These are phyloP conservation scores for Noctua pronuba DNA, from an alignment of 2,888 invertebrate genomes.

Conservation along the genomic window DNA sequence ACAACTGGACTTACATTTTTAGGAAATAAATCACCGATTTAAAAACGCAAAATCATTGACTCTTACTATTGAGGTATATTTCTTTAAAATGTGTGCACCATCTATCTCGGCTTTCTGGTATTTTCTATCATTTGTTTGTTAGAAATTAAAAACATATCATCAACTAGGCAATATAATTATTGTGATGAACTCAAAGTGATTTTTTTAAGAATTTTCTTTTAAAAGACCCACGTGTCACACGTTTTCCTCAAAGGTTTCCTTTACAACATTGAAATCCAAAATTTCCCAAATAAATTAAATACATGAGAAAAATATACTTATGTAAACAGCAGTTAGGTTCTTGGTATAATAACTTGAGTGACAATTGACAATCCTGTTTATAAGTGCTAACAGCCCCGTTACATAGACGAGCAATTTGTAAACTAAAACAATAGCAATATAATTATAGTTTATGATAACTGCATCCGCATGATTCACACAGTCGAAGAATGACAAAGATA, in stretches of 20 bases:
- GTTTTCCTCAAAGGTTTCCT: background rate
- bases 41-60: background rate
- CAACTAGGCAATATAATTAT: background rate
- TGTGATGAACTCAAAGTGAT: background rate
- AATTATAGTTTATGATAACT: constrained; percentile 52
- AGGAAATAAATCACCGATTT: background rate
- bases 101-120: background rate
- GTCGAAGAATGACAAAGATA: constrained; percentile 45
- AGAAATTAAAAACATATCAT: background rate
- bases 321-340: background rate
- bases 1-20: background rate
- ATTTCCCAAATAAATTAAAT: background rate
- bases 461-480: constrained; percentile 52
- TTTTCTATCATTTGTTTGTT: background rate
- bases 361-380: background rate
- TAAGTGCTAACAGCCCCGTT: background rate
- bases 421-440: constrained; percentile 47
- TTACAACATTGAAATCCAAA: background rate
- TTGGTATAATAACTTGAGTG: constrained; percentile 2
- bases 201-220: background rate
- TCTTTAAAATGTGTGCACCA: background rate
- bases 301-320: constrained; percentile 13
- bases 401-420: constrained; percentile 24
- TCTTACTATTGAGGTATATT: background rate
- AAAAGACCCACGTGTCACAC: background rate